Evolutionary conservation across 2,888 invertebrate genomes (phyloP).

Genomic region (Dexiosoma caninum): DNA sequence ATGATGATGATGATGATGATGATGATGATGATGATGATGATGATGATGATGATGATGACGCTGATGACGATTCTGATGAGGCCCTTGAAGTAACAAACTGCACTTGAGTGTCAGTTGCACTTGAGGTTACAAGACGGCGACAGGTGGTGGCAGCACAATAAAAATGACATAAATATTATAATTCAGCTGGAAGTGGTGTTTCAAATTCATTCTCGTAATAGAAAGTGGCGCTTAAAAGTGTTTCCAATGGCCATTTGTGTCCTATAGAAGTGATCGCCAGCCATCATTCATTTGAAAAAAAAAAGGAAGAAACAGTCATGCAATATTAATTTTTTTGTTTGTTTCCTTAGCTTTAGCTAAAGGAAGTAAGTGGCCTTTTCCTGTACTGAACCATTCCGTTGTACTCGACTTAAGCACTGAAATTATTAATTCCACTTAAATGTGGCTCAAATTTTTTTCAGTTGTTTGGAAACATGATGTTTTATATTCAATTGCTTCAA

Average conservation of each 20-base stretch:
- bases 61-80: constrained; percentile 44
- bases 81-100: constrained; percentile 65
- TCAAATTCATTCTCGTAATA: constrained; percentile 38
- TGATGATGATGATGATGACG: constrained; percentile 37
- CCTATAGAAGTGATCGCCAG: constrained; percentile 47
- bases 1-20: constrained; percentile 44
- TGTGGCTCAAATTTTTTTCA: constrained; percentile 34
- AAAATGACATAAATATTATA: neutral
- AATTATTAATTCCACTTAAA: constrained; percentile 66
- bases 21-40: constrained; percentile 34
- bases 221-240: constrained; percentile 51
- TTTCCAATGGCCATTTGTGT: constrained; percentile 57
- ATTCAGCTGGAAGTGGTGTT: constrained; percentile 21
- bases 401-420: constrained; percentile 47
- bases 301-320: neutral
- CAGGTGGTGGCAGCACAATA: constrained; percentile 42
- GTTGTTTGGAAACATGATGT: constrained; percentile 47
- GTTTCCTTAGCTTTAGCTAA: constrained; percentile 38
- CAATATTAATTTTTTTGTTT: constrained; percentile 1
- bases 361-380: constrained; percentile 67
- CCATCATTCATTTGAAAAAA: constrained; percentile 29
- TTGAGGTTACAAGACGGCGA: constrained; percentile 49
- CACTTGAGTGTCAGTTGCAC: constrained; percentile 63
- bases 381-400: constrained; percentile 65
- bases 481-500: constrained; percentile 43